Conservation (phyloP, 1,140 invertebrate species). For the Pomacea maculata region DNA sequence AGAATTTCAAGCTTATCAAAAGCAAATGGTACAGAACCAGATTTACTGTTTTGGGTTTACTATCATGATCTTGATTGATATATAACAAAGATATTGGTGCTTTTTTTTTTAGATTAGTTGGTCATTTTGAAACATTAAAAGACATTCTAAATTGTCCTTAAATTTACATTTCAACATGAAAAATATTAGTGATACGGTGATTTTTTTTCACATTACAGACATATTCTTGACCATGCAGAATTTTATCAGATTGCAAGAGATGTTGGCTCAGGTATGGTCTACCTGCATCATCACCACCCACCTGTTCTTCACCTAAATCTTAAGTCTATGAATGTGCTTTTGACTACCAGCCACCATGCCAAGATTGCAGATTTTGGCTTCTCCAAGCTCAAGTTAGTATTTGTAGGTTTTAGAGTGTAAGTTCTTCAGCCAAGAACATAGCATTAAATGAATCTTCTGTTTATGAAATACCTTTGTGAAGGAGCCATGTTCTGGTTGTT, state of each 20-base stretch:
- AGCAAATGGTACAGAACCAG: not conserved
- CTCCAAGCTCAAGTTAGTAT: slow-evolving; percentile 57
- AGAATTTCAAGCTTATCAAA: not conserved
- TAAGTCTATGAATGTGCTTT: slow-evolving; percentile 57
- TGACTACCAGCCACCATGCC: slow-evolving; percentile 44
- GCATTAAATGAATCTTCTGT: no score
- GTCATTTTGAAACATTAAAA: no score
- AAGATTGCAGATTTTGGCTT: slow-evolving; percentile 63
- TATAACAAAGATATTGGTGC: no score
- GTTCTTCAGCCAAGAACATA: no score
- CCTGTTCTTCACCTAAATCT: slow-evolving; percentile 59
- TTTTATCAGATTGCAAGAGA: slow-evolving; percentile 56
- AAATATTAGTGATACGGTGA: no score
- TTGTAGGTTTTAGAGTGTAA: no score
- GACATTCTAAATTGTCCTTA: no score
- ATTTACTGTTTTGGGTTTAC: not conserved
- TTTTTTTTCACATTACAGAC: slow-evolving; percentile 28
- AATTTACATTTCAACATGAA: no score
- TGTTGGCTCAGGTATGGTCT: slow-evolving; percentile 57
- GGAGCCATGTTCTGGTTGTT: no score
- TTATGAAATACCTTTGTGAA: no score
- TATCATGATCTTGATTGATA: not conserved
- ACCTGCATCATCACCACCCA: slow-evolving; percentile 57
- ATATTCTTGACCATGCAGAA: slow-evolving; percentile 47
- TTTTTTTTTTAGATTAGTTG: no score